Percentiles rank a stretch among this genome's conserved stretches.
phyloP scores from a whole-genome alignment of 2,113 vertebrate species.

The Melanocharis versteri region DNA sequence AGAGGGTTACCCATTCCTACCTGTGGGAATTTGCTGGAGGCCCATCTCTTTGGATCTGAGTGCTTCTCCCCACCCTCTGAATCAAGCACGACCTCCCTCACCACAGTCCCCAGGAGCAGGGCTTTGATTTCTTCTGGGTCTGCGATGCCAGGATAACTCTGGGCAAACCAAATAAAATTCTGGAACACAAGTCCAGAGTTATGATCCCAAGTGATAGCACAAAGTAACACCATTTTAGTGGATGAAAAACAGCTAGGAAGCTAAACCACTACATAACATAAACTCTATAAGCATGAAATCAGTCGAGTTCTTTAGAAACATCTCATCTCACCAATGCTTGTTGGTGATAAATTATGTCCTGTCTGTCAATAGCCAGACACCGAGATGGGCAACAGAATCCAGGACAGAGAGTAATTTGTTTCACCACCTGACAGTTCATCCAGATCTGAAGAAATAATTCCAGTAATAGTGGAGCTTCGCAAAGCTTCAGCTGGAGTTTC shows the following conservation, averaged over 20 bases:
- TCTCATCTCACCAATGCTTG: not conserved
- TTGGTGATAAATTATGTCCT: not conserved
- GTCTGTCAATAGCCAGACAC: not conserved
- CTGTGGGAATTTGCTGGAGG: not conserved
- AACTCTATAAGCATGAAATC: not conserved
- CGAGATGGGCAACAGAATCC: not conserved
- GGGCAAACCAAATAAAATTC: not conserved
- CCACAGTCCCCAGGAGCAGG: not conserved
- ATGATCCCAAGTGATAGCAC: rapidly evolving
- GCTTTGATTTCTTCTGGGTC: not conserved
- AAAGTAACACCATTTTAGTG: not conserved
- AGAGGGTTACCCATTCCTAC: not conserved
- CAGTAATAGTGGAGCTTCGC: not conserved
- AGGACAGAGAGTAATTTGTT: not conserved
- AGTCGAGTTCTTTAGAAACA: not conserved
- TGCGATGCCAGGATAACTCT: not conserved
- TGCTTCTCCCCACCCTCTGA: not conserved
- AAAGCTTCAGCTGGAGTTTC: not conserved
- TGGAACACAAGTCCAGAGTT: not conserved
- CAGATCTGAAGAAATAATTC: not conserved
- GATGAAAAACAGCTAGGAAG: not conserved
- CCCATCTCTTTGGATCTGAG: not conserved
- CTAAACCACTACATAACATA: not conserved
- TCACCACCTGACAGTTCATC: not conserved
- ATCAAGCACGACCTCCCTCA: not conserved